Base-by-base conservation (phyloP, 2,113 vertebrate species). In the Phalacrocorax pelagicus region DNA sequence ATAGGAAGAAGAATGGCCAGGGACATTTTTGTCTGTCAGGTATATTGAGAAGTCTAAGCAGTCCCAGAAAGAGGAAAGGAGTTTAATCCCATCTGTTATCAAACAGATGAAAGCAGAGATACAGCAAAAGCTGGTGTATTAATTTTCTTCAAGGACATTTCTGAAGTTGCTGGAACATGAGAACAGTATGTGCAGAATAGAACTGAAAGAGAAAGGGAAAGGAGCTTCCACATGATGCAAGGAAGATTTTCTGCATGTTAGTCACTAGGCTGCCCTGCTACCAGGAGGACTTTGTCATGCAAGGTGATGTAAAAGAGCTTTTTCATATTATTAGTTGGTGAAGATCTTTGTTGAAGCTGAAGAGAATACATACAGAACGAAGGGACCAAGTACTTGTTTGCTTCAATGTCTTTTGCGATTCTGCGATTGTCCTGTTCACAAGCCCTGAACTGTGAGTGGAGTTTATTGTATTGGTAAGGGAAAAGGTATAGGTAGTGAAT, bases 151-250 rank as follows among this genome's bases (percentile, higher is more conserved):
- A 55, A 69, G 22, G n/a, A 69, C 16, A 63, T 75, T 82, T 75
- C 24, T 79, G 57, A 88, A 88, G 27, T 54, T 49, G 54, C 12
- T 46, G 40, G n/a, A 72, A n/a, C 10, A 19, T 13, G 12, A 85
- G 9, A 52, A 17, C 11, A 34, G 2, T 15, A 7, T 27, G 11
- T 59, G 15, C 9, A 36, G 44, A 63, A 63, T 1, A 49, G 12
- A 78, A 73, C 14, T 72, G 40, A 84, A 81, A 77, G 16, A 59
- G 10, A 47, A 67, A 82, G 27, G 32, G 30, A 66, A 20, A 86
- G 3, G 14, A 83, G 2, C 8, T 70, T 69, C 10, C 19, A 65
- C 2, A 2, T 32, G 13, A 3, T 42, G 2, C 3, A 4, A 36
- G 18, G 54, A 72, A 0, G 1, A 2, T 69, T 67, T 74, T 67